These are phyloP conservation scores for Gastracanthus pulcherrimus DNA, from an alignment of 2,888 invertebrate genomes.

Conservation along the genomic window DNA sequence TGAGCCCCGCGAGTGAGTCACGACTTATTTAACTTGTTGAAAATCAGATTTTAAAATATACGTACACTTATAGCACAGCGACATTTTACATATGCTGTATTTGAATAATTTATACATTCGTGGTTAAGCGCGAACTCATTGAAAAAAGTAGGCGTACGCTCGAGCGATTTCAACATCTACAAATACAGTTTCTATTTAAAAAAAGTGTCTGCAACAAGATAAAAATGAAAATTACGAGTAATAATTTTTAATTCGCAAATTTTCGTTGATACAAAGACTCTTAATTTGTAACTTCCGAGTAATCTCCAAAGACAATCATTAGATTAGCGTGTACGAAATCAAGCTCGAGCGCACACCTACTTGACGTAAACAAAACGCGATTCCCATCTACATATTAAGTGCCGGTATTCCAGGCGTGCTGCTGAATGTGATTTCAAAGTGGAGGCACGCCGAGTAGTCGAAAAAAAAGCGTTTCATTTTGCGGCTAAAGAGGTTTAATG, in stretches of 20 bases:
- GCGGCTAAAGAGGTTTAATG: too few relatives aligned
- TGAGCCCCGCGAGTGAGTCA: slow-evolving; percentile 29
- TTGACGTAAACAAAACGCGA: background rate
- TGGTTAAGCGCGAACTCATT: background rate
- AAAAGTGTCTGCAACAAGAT: too few relatives aligned
- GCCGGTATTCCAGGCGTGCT: background rate
- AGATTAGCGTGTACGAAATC: too few relatives aligned
- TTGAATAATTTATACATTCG: slow-evolving; percentile 34
- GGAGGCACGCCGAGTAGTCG: background rate
- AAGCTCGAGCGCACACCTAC: background rate
- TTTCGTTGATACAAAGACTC: too few relatives aligned
- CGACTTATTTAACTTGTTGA: slow-evolving; percentile 44
- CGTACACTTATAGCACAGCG: slow-evolving; percentile 10
- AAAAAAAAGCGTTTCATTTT: background rate
- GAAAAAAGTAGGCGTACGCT: slow-evolving; percentile 8
- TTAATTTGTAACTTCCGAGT: too few relatives aligned
- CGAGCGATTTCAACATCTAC: too few relatives aligned
- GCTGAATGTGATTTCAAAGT: background rate
- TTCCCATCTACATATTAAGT: background rate
- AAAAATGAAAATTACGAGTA: too few relatives aligned
- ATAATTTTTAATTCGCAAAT: too few relatives aligned
- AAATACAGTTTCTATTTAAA: too few relatives aligned
- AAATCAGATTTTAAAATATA: slow-evolving; percentile 46
- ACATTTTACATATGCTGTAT: slow-evolving; percentile 20
- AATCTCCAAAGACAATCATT: too few relatives aligned